A percentile compares a stretch with the other conserved stretches of the same genome.
Evolutionary conservation across 2,797 vertebrate species (phyloP).

Genomic region (Karalla daura): DNA sequence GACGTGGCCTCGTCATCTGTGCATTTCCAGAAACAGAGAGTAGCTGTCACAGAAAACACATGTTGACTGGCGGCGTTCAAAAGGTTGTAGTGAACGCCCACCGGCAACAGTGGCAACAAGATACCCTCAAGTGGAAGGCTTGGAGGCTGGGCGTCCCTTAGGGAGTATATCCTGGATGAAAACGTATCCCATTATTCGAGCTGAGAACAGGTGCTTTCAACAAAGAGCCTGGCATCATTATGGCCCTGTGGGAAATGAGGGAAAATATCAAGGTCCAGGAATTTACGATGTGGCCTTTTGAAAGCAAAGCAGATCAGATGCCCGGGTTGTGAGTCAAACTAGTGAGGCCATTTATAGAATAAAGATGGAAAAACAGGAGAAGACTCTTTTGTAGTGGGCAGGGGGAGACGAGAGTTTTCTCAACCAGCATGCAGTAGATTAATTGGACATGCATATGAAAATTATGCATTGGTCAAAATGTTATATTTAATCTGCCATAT

Average conservation of each 20-base stretch:
- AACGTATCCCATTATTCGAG: slow-evolving; percentile 66
- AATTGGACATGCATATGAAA: slow-evolving; percentile 37
- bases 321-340: slow-evolving; percentile 29
- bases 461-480: slow-evolving; percentile 28
- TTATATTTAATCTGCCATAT: slow-evolving; percentile 44
- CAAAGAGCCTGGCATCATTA: slow-evolving; percentile 65
- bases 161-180: slow-evolving; percentile 68
- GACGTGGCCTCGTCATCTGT: slow-evolving; percentile 8
- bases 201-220: slow-evolving; percentile 78
- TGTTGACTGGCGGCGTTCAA: slow-evolving; percentile 32
- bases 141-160: slow-evolving; percentile 48
- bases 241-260: slow-evolving; percentile 57
- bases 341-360: slow-evolving; percentile 29
- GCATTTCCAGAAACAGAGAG: slow-evolving; percentile 33
- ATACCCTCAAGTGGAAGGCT: slow-evolving; percentile 56
- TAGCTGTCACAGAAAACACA: slow-evolving; percentile 20
- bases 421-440: slow-evolving; percentile 12
- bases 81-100: slow-evolving; percentile 31
- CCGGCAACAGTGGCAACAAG: slow-evolving; percentile 54
- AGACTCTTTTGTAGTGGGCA: not conserved
- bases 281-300: slow-evolving; percentile 60
- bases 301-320: slow-evolving; percentile 57
- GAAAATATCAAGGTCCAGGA: slow-evolving; percentile 68
- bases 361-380: slow-evolving; percentile 33
- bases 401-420: slow-evolving; percentile 3